phyloP scores from a whole-genome alignment of 2,113 vertebrate genomes.

The Origma solitaria region DNA sequence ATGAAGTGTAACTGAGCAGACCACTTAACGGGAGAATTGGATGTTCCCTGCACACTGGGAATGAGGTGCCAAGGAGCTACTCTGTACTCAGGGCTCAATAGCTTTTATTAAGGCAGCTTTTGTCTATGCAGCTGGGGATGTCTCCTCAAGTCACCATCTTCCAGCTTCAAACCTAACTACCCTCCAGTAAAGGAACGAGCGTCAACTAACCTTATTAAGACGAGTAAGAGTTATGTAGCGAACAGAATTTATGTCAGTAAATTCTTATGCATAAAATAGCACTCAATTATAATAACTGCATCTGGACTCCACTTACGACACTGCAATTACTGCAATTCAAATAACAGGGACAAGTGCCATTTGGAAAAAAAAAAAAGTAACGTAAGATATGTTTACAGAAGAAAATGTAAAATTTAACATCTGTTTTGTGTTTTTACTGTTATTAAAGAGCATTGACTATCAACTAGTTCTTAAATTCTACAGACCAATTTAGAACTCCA shows the following conservation, averaged over 20 bases:
- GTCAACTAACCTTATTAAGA: conserved; percentile 10
- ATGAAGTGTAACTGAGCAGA: conserved; percentile 63
- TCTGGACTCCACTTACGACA: neutral
- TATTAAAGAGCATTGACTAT: neutral
- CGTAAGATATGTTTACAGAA: neutral
- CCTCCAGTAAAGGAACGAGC: conserved; percentile 10
- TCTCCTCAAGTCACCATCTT: conserved; percentile 60
- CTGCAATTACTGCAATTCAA: neutral
- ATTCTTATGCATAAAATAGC: neutral
- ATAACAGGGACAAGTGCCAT: neutral
- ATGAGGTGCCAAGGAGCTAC: conserved; percentile 64
- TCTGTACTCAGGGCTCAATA: conserved; percentile 71
- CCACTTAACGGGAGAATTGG: conserved; percentile 63
- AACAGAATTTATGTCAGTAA: neutral
- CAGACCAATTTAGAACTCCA: neutral
- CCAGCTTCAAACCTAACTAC: conserved; percentile 63
- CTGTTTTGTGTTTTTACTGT: neutral
- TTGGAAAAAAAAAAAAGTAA: neutral
- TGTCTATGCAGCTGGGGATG: conserved; percentile 73
- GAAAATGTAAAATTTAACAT: neutral
- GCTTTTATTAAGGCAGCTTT: conserved; percentile 78
- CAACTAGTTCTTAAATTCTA: neutral
- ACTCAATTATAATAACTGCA: neutral
- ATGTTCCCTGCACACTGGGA: conserved; percentile 49
- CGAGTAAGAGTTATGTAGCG: neutral